A percentile compares a stretch with the other conserved stretches of the same genome.
Conservation (phyloP, 2,888 invertebrate species). For the Cephus rjabovi region DNA sequence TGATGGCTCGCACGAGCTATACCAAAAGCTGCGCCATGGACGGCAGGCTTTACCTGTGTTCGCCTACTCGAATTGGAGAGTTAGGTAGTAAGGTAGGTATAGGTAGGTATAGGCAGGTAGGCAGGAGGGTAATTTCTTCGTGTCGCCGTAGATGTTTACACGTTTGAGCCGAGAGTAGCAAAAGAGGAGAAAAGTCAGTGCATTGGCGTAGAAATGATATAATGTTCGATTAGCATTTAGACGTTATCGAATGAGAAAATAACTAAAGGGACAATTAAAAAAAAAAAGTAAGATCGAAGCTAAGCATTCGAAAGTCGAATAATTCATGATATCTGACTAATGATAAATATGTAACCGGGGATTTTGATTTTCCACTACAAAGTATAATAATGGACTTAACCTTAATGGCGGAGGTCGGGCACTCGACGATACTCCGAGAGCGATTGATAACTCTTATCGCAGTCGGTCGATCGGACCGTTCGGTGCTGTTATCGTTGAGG, state of each 20-base stretch:
- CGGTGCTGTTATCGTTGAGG: not conserved
- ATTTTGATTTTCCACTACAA: not conserved
- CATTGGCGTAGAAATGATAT: conserved; percentile 16
- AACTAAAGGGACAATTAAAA: not conserved
- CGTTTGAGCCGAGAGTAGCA: conserved; percentile 33
- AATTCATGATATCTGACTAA: not conserved
- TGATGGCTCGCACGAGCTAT: conserved; percentile 20
- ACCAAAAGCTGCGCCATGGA: not conserved
- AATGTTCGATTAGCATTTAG: not conserved
- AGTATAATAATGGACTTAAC: not conserved
- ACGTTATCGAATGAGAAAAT: not conserved
- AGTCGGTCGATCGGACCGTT: not conserved
- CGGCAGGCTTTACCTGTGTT: conserved; percentile 3
- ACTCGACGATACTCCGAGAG: not conserved
- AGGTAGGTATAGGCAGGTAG: conserved; percentile 16
- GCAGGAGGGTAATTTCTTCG: conserved; percentile 38
- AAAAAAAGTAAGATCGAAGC: not conserved
- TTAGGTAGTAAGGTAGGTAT: not conserved
- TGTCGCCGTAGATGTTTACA: conserved; percentile 48
- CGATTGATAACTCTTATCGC: not conserved
- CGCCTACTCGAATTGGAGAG: conserved; percentile 2
- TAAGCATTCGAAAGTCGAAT: not conserved
- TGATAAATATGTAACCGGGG: not conserved
- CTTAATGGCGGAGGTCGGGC: not conserved
- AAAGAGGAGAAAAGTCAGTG: conserved; percentile 35